Conservation (phyloP, 2,888 invertebrate genomes). For the Metallyticus violacea region DNA sequence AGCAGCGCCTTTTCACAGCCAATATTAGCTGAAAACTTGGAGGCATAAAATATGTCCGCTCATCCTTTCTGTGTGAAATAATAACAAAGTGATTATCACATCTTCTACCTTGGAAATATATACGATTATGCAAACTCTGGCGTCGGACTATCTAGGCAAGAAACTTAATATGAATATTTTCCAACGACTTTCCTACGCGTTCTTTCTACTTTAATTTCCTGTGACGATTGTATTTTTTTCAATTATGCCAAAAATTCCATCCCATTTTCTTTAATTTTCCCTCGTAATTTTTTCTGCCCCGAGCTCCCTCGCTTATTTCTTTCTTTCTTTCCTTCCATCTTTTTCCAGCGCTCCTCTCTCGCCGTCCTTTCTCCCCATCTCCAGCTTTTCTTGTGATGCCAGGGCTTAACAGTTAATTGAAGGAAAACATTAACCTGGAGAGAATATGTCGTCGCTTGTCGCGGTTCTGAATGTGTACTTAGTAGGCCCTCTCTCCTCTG, state of each 20-base stretch:
- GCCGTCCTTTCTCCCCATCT: neutral
- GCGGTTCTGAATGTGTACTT: neutral
- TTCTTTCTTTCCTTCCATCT: neutral
- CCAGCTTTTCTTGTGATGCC: slow-evolving; percentile 1
- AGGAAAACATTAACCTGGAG: slow-evolving; percentile 16
- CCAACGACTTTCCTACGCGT: neutral
- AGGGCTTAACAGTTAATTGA: slow-evolving; percentile 17
- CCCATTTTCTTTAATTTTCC: neutral
- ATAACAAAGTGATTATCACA: neutral
- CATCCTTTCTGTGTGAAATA: neutral
- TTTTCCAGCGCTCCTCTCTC: neutral
- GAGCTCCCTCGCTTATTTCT: neutral
- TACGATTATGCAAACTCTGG: neutral
- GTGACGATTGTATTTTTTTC: neutral
- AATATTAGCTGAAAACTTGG: neutral
- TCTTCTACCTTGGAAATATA: neutral
- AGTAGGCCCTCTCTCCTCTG: neutral
- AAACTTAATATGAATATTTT: neutral
- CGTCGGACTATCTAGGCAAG: neutral
- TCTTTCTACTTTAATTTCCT: neutral
- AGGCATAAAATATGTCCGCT: neutral
- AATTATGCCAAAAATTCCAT: neutral
- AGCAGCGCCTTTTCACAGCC: neutral
- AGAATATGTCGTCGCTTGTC: neutral
- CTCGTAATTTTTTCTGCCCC: neutral